These are phyloP conservation scores for Natator depressus DNA, from an alignment of 2,113 vertebrate genomes.

Conservation along the genomic window DNA sequence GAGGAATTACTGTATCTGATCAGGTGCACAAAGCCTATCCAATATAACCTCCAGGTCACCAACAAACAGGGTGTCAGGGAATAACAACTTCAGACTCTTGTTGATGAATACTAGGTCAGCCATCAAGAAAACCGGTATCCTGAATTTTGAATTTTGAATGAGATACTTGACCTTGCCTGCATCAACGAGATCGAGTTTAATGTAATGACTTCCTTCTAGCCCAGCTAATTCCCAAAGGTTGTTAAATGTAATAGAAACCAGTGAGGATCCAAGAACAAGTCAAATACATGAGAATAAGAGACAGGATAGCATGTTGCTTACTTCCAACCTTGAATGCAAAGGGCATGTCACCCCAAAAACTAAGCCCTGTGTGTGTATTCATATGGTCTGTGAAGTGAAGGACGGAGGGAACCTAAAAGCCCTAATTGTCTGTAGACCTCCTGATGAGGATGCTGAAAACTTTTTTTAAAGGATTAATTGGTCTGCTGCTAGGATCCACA, in stretches of 20 bases:
- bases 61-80: background rate
- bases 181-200: background rate
- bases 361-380: background rate
- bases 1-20: background rate
- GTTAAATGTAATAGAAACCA: background rate
- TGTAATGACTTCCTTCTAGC: background rate
- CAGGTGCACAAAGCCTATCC: background rate
- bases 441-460: background rate
- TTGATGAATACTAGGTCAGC: background rate
- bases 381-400: background rate
- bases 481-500: background rate
- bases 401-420: background rate
- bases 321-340: background rate
- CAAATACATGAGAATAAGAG: background rate
- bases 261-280: background rate
- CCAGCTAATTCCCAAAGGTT: no score
- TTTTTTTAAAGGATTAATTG: background rate
- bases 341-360: background rate
- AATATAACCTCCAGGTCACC: accelerated
- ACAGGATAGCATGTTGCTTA: background rate
- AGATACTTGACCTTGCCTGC: background rate
- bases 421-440: background rate
- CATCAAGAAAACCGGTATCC: background rate
- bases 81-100: background rate
- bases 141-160: background rate